Percentiles rank a stretch among this genome's conserved stretches.
phyloP scores from a whole-genome alignment of 1,140 invertebrate genomes.

The Pachypsylla venusta region DNA sequence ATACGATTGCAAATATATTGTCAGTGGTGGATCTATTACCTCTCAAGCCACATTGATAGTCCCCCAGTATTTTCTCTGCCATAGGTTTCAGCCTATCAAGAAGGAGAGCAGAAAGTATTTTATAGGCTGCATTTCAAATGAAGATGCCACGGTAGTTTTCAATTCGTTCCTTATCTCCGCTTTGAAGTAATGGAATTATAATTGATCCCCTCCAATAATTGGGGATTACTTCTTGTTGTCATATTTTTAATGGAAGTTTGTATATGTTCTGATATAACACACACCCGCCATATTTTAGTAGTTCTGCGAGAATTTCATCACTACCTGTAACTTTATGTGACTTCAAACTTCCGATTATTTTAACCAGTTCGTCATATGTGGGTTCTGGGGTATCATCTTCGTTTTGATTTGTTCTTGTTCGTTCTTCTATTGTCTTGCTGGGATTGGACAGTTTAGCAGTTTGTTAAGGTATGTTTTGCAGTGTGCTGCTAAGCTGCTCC shows the following conservation, averaged over 20 bases:
- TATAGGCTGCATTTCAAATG: conserved; percentile 13
- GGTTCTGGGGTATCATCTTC: neutral
- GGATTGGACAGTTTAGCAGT: conserved; percentile 11
- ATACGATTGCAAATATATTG: conserved; percentile 17
- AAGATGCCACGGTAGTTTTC: conserved; percentile 17
- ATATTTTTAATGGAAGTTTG: neutral
- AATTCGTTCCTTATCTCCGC: conserved; percentile 11
- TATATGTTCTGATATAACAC: neutral
- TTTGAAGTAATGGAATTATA: conserved; percentile 14
- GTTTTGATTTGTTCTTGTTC: neutral
- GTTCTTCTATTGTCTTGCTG: neutral
- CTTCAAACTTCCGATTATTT: neutral
- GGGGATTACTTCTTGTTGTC: neutral
- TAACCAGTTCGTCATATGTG: neutral
- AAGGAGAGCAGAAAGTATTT: conserved; percentile 12
- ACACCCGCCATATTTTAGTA: neutral
- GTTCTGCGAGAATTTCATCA: neutral
- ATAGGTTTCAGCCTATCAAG: conserved; percentile 8
- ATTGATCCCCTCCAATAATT: neutral
- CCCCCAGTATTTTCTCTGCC: conserved; percentile 14
- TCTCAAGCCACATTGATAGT: conserved; percentile 17
- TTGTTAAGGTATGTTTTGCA: conserved; percentile 15
- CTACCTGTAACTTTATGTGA: neutral
- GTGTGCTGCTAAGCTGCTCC: neutral
- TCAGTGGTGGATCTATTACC: conserved; percentile 13